A percentile compares a stretch with the other conserved stretches of the same genome.
These are phyloP conservation scores for Oxycera nigricornis DNA, from an alignment of 2,888 invertebrate genomes.

Conservation along the genomic window DNA sequence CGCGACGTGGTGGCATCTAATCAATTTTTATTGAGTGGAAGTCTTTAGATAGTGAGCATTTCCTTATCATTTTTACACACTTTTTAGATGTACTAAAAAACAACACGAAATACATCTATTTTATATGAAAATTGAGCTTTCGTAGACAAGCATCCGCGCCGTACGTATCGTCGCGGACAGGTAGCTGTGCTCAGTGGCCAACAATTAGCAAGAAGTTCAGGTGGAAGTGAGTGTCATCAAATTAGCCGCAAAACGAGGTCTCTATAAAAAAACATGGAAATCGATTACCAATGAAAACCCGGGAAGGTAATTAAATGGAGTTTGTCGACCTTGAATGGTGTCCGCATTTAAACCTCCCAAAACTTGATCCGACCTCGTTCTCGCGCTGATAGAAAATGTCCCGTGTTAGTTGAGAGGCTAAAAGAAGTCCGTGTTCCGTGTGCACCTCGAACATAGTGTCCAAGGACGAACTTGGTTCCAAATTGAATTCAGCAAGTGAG, in stretches of 20 bases:
- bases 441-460: background rate
- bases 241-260: background rate
- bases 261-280: constrained; percentile 8
- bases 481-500: background rate
- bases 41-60: constrained; percentile 35
- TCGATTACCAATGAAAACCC: constrained; percentile 14
- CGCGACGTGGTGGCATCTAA: constrained; percentile 27
- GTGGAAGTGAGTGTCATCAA: background rate
- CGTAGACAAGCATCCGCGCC: background rate
- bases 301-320: background rate
- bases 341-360: background rate
- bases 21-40: constrained; percentile 41
- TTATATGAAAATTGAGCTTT: constrained; percentile 27
- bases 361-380: background rate
- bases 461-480: background rate
- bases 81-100: constrained; percentile 35
- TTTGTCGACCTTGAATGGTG: background rate
- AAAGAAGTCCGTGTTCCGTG: background rate
- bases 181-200: background rate
- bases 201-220: background rate
- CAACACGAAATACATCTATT: background rate
- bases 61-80: constrained; percentile 32
- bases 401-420: background rate
- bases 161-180: background rate
- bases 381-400: background rate